A percentile compares a stretch with the other conserved stretches of the same genome.
These are phyloP conservation scores for Anastrepha obliqua DNA, from an alignment of 1,140 invertebrate genomes.

Conservation along the genomic window DNA sequence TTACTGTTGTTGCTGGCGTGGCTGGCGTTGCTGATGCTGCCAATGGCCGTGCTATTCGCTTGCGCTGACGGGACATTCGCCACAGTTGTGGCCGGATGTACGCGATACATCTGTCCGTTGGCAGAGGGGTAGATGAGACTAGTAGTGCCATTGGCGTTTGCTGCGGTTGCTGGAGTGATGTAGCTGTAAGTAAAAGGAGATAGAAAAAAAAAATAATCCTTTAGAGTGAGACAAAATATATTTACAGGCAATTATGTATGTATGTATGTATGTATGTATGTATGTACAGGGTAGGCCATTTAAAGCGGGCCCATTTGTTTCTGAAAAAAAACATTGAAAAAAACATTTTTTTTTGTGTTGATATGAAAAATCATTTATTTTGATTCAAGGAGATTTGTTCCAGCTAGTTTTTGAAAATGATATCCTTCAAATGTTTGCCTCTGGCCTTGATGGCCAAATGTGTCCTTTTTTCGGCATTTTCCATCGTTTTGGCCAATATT, in stretches of 20 bases:
- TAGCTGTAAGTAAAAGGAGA: conserved; percentile 61
- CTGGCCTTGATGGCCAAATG: no score
- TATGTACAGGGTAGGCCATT: no score
- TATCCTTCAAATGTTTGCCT: no score
- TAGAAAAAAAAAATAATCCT: background rate
- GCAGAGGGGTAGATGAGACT: conserved; percentile 69
- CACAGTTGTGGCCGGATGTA: conserved; percentile 56
- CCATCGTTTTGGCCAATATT: no score
- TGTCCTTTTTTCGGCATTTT: no score
- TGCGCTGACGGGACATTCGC: conserved; percentile 58
- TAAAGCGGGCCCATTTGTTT: no score
- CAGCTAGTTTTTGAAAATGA: no score
- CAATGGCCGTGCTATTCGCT: conserved; percentile 53
- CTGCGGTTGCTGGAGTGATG: conserved; percentile 64
- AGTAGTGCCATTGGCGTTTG: conserved; percentile 54
- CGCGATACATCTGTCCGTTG: conserved; percentile 67
- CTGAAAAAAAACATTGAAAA: no score
- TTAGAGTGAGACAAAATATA: background rate
- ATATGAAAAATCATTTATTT: no score
- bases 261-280: no score
- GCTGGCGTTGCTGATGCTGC: background rate
- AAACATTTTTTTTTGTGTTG: no score
- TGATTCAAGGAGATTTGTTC: no score
- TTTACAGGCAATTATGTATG: background rate
- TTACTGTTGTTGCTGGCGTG: background rate